A percentile compares a stretch with the other conserved stretches of the same genome.
Conservation (phyloP, 2,888 invertebrate genomes). For the Nemoura dubitans region DNA sequence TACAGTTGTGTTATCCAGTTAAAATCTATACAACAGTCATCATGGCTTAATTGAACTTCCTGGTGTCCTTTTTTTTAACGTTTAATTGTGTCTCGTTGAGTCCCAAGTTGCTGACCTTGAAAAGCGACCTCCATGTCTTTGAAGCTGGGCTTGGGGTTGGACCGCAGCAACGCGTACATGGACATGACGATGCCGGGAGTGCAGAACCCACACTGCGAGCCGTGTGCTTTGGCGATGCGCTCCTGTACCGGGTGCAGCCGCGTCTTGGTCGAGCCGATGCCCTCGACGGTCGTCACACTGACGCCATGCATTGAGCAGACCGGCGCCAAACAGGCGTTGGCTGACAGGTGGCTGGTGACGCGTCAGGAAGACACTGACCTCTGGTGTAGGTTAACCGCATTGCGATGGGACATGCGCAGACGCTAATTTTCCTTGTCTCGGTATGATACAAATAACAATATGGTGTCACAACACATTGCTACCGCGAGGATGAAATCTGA, state of each 20-base stretch:
- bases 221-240: constrained; percentile 87
- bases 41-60: too few species aligned
- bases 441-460: too few species aligned
- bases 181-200: constrained; percentile 98
- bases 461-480: too few species aligned
- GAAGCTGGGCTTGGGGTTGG: constrained; percentile 69
- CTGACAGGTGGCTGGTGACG: constrained; percentile 74
- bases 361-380: background rate
- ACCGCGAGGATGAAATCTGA: too few species aligned
- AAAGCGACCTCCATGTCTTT: constrained; percentile 81
- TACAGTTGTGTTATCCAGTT: too few species aligned
- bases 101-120: constrained; percentile 69
- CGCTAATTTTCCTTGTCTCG: too few species aligned
- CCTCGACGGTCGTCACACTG: constrained; percentile 93
- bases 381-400: too few species aligned
- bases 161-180: constrained; percentile 87
- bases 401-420: too few species aligned
- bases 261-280: constrained; percentile 83
- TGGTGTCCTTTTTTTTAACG: too few species aligned
- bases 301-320: constrained; percentile 86
- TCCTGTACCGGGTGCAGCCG: constrained; percentile 88
- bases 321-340: constrained; percentile 91
- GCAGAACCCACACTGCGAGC: constrained; percentile 95
- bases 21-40: too few species aligned
- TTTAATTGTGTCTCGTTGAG: background rate